Percentiles rank a stretch among this genome's conserved stretches.
These are phyloP conservation scores for Tenthredo mesomela DNA, from an alignment of 2,888 invertebrate genomes.

Conservation along the genomic window DNA sequence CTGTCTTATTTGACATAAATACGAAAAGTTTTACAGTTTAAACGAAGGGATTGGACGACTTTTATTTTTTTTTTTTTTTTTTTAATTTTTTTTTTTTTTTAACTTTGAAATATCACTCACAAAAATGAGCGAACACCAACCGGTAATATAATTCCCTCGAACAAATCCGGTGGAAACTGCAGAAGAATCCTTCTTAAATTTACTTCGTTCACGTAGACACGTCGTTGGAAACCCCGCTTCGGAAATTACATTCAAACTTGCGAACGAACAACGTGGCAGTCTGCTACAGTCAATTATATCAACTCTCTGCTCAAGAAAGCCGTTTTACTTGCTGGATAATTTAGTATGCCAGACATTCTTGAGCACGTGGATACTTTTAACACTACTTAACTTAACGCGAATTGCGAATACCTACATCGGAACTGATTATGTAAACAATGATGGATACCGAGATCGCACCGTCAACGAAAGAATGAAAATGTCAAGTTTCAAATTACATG, in stretches of 20 bases:
- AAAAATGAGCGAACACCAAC: conserved; percentile 39
- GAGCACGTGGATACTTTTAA: conserved; percentile 13
- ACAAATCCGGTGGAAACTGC: conserved; percentile 36
- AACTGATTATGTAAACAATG: not conserved
- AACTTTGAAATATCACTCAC: conserved; percentile 33
- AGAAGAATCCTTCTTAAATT: conserved; percentile 46
- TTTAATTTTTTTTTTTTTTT: not conserved
- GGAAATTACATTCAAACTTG: conserved; percentile 53
- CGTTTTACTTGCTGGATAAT: conserved; percentile 29
- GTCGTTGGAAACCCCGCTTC: conserved; percentile 49
- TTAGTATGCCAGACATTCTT: conserved; percentile 8
- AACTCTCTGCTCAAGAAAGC: conserved; percentile 30
- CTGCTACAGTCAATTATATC: conserved; percentile 51
- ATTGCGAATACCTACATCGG: not conserved
- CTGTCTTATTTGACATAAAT: conserved; percentile 27
- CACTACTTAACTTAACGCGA: not conserved
- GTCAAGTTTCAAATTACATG: not conserved
- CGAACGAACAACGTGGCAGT: conserved; percentile 46
- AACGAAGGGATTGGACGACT: not conserved
- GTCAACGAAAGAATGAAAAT: not conserved
- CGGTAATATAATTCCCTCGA: conserved; percentile 45
- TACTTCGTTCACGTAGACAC: conserved; percentile 32
- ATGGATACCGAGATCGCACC: not conserved
- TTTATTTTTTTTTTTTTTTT: not conserved
- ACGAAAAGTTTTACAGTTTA: conserved; percentile 18